Percentiles rank a stretch among this genome's conserved stretches.
phyloP scores from a whole-genome alignment of 2,113 vertebrate genomes.

The Alosa alosa region DNA sequence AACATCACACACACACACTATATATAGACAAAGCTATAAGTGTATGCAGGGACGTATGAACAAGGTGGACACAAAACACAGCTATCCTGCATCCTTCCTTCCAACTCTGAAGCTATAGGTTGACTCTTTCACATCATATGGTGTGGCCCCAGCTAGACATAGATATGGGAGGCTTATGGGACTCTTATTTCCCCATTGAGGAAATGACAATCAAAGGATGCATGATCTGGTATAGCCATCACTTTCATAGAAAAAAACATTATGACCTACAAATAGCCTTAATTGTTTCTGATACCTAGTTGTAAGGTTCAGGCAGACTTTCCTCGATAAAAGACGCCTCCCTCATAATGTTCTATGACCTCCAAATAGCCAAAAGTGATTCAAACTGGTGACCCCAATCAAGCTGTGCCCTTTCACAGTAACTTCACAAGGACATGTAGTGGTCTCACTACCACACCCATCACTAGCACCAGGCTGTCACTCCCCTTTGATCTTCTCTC shows the following conservation, averaged over 20 bases:
- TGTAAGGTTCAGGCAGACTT: too few relatives aligned
- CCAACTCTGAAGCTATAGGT: not conserved
- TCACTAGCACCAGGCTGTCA: not conserved
- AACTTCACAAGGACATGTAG: not conserved
- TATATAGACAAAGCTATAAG: not conserved
- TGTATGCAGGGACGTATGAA: not conserved
- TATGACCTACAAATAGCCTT: not conserved
- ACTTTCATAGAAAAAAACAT: not conserved
- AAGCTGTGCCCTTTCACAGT: too few relatives aligned
- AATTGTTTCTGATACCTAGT: not conserved
- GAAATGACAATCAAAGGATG: not conserved
- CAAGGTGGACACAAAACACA: not conserved
- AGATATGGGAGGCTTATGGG: not conserved
- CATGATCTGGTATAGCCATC: not conserved
- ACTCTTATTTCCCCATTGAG: not conserved
- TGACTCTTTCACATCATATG: not conserved
- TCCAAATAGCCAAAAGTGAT: too few relatives aligned
- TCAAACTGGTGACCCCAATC: too few relatives aligned
- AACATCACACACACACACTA: slow-evolving; percentile 4
- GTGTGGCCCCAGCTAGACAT: not conserved
- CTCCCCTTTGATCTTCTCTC: not conserved
- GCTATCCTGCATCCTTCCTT: not conserved
- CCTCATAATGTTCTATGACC: too few relatives aligned
- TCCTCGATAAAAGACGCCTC: too few relatives aligned
- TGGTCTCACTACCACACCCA: not conserved